Evolutionary conservation across 2,797 vertebrate species (phyloP).

Genomic region (Anguilla obscura): DNA sequence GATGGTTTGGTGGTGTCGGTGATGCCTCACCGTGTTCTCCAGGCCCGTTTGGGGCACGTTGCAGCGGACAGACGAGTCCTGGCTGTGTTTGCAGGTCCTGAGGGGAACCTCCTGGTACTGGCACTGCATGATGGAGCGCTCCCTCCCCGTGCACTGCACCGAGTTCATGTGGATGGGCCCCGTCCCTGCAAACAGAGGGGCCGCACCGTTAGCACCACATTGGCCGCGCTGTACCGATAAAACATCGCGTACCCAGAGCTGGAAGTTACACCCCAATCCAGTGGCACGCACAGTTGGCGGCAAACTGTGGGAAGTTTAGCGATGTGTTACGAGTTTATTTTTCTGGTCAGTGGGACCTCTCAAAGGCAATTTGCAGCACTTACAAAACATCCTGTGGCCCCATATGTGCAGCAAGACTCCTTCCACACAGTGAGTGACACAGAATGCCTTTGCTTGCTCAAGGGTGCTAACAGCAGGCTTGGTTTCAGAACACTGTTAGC

Average conservation of each 20-base stretch:
- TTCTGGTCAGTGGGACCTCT: background rate
- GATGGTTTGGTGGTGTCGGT: background rate
- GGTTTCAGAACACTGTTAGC: background rate
- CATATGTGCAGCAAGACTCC: background rate
- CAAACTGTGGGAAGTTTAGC: background rate
- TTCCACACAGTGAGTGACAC: background rate
- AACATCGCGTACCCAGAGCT: background rate
- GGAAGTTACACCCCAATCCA: background rate
- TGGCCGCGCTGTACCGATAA: background rate
- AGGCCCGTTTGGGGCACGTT: slow-evolving; percentile 80
- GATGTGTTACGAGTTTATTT: background rate
- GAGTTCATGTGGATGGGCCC: slow-evolving; percentile 91
- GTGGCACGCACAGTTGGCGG: background rate
- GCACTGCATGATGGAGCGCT: slow-evolving; percentile 81
- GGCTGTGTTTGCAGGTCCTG: slow-evolving; percentile 79
- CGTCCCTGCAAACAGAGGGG: slow-evolving; percentile 71
- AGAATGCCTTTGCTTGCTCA: background rate
- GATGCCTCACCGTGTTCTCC: slow-evolving; percentile 74
- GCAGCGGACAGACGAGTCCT: slow-evolving; percentile 87
- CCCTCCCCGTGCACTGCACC: slow-evolving; percentile 81
- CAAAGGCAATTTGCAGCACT: slow-evolving; percentile 2
- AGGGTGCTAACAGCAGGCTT: background rate
- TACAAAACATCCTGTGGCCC: background rate
- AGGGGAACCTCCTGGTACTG: slow-evolving; percentile 70
- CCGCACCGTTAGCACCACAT: background rate